These are phyloP conservation scores for Aquatica leii DNA, from an alignment of 2,888 invertebrate genomes.

Conservation along the genomic window DNA sequence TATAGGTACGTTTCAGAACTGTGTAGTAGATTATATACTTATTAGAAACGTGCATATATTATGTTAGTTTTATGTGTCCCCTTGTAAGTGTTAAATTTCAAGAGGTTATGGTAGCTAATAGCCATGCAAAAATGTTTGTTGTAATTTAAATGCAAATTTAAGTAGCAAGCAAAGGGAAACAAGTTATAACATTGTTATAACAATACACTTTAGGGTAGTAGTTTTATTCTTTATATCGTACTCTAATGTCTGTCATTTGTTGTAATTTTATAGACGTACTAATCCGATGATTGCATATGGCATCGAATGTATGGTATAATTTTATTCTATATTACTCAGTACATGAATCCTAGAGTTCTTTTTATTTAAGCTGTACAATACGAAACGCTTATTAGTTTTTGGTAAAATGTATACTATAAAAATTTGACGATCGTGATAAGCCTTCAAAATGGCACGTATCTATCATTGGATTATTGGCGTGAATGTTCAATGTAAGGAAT, in stretches of 20 bases:
- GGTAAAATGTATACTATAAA: slow-evolving; percentile 14
- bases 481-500: slow-evolving; percentile 58
- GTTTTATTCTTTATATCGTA: slow-evolving; percentile 31
- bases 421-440: slow-evolving; percentile 18
- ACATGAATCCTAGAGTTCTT: not conserved
- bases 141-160: slow-evolving; percentile 9
- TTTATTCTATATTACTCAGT: slow-evolving; percentile 5
- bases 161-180: slow-evolving; percentile 33
- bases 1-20: no score
- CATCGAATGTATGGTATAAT: slow-evolving; percentile 33
- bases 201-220: slow-evolving; percentile 21
- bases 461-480: slow-evolving; percentile 53
- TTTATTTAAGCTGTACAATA: slow-evolving; percentile 2
- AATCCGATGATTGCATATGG: slow-evolving; percentile 38
- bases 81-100: no score
- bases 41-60: no score
- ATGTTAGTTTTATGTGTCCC: no score
- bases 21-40: no score
- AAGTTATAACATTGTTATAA: slow-evolving; percentile 31
- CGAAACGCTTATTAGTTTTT: not conserved
- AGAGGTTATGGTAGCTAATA: no score
- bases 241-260: slow-evolving; percentile 35
- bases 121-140: not conserved
- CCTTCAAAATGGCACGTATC: slow-evolving; percentile 37
- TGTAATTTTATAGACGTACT: slow-evolving; percentile 35